Conservation (phyloP, 1,140 invertebrate genomes). For the Piezodorus guildinii region DNA sequence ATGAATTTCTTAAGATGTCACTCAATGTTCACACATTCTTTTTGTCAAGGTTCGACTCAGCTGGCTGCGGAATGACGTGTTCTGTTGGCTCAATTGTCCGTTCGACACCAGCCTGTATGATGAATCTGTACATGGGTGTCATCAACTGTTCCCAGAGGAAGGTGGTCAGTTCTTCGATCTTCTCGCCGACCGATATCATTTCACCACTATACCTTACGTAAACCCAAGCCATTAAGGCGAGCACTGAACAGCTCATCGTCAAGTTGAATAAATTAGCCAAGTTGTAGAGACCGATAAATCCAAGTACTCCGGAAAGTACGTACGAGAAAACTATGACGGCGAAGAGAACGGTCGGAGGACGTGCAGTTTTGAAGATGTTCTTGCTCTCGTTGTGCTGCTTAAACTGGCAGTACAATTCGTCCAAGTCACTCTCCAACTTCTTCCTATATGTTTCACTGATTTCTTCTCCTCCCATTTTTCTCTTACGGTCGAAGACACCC, state of each 20-base stretch:
- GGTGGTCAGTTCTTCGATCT: constrained; percentile 72
- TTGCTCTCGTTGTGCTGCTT: constrained; percentile 89
- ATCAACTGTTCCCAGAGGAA: constrained; percentile 76
- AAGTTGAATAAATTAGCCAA: constrained; percentile 81
- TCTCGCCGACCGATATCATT: constrained; percentile 64
- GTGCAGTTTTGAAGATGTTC: constrained; percentile 90
- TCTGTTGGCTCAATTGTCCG: too few relatives aligned
- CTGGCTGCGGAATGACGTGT: too few relatives aligned
- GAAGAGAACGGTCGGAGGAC: constrained; percentile 89
- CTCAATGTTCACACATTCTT: too few relatives aligned
- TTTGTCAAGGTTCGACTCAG: too few relatives aligned
- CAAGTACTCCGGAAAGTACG: constrained; percentile 72
- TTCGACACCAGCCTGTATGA: too few relatives aligned
- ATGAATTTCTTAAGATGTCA: too few relatives aligned
- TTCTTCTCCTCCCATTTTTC: constrained; percentile 93
- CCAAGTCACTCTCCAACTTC: constrained; percentile 70
- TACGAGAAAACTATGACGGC: constrained; percentile 73
- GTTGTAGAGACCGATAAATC: constrained; percentile 71
- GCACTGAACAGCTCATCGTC: constrained; percentile 68
- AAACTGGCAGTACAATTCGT: constrained; percentile 72
- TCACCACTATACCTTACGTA: constrained; percentile 91
- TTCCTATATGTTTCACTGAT: constrained; percentile 73
- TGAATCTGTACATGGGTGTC: not conserved
- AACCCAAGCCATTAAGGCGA: constrained; percentile 75
- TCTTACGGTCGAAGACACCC: constrained; percentile 62